Base-by-base conservation (phyloP, 2,113 vertebrate species). In the Centropristis striata region DNA sequence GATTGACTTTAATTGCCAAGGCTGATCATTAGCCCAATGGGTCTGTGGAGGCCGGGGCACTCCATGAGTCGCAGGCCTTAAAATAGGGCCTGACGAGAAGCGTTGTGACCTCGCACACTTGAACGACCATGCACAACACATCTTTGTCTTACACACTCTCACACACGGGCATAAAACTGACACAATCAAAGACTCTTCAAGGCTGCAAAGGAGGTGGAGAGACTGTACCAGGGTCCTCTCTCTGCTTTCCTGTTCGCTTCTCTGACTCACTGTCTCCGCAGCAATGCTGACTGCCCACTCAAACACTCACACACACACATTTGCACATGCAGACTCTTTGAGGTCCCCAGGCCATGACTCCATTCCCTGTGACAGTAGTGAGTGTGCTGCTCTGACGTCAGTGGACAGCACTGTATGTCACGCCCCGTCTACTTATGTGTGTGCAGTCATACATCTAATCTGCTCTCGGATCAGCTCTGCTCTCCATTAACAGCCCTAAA, bases 1-100 rank as follows among this genome's bases (percentile, higher is more conserved):
- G 85, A 92, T 87, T 90, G 90, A 71, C 87, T 94, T 92, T 93
- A 93, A 94, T 92, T 93, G 93, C 91, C 83, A 85, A 84, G 85
- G 85, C 90, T 88, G 88, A 88, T 93, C 90, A 86, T 92, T 90
- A 92, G 89, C 89, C 88, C 90, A 81, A 89, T 91, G 87, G 84
- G 86, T 83, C 83, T 92, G 75, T 41, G 54, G 85, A 86, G 87
- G 86, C 87, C 75, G 50, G 72, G 75, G 63, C 85, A 66, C 85
- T 90, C 80, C 67, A 72, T 87, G 83, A 93, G 72, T 90, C 66
- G 71, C 83, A 42, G 71, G 82, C 75, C 89, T 89, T 90, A 88
- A 90, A 92, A 90, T 91, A 90, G 92, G 78, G 79, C 78, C 86
- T 77, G 81, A 77, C 61, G 74, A 88, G 36, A 25, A 65, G 70